Base-by-base conservation (phyloP, 2,888 invertebrate genomes). In the Limenitis camilla region DNA sequence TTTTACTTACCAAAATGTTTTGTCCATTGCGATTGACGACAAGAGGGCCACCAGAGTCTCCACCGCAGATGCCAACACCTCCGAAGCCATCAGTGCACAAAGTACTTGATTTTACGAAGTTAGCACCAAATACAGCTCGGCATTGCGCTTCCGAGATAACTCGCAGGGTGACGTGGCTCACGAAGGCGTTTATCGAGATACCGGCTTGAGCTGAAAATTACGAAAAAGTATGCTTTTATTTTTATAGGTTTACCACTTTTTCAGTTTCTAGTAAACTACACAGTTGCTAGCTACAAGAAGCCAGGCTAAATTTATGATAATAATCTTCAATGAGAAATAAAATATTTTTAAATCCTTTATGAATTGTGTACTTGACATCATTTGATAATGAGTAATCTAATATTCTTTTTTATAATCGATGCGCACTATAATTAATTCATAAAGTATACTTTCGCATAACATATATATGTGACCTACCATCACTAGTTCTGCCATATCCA, bases 31-130 rank as follows among this genome's bases (percentile, higher is more conserved):
- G 43, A 6, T 51, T 42, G 6, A 64, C n/a, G 9, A 59, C 55
- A 2, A 67, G 60, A 0, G 69, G 69, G 1, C 69, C 69, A 6
- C 68, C 68, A 28, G 68, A 68, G 58, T 71, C 69, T 0, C 71
- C 69, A 4, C 61, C 50, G 52, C 69, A 69, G 39, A 65, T 62
- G 49, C 71, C 66, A 10, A 66, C 60, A 5, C 65, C 63, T 5
- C 68, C 65, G 1, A 46, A 42, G 9, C 69, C 71, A 55, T 52
- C 66, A 27, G 69, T 69, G 56, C 70, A 71, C 33, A 68, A 56
- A 42, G 56, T 67, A 59, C 59, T 62, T 1, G 41, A 31, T 28
- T 42, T 54, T 0, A 56, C 65, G 29, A 45, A 55, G n/a, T 10
- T 42, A 1, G 11, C 2, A 5, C 66, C 65, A 58, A 63, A 69